phyloP scores from a whole-genome alignment of 2,888 invertebrate genomes.

The Anthophora plumipes region DNA sequence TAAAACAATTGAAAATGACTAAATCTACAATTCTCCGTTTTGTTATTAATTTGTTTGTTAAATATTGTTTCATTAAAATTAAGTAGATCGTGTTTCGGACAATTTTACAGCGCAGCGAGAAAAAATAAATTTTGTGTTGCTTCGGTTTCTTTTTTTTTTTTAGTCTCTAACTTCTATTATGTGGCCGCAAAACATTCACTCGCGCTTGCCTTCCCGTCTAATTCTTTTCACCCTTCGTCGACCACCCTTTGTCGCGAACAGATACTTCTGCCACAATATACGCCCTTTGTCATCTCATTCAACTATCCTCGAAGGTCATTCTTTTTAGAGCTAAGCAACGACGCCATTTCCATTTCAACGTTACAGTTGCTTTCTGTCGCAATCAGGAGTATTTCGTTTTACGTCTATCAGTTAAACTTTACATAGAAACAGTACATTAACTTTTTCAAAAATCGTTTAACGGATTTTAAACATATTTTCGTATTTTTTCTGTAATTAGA shows the following conservation, averaged over 20 bases:
- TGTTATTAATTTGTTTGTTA: too few species aligned
- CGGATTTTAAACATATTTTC: too few species aligned
- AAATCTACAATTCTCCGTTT: too few species aligned
- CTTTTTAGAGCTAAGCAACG: neutral
- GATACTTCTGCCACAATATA: constrained; percentile 20
- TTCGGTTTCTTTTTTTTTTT: neutral
- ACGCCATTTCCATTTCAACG: neutral
- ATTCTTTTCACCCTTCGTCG: constrained; percentile 23
- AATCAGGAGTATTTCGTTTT: neutral
- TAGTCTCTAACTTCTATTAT: constrained; percentile 1
- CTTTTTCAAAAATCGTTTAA: too few species aligned
- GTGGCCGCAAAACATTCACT: neutral
- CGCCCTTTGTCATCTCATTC: constrained; percentile 6
- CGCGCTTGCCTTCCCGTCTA: neutral
- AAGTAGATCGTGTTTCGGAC: too few species aligned
- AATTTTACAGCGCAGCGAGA: too few species aligned
- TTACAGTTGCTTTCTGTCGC: neutral
- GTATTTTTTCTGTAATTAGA: too few species aligned
- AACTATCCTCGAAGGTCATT: constrained; percentile 14
- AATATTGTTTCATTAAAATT: too few species aligned
- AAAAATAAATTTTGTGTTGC: too few species aligned
- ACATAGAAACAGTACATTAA: too few species aligned
- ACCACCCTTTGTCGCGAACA: constrained; percentile 26
- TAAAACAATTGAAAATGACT: too few species aligned
- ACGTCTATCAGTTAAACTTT: too few species aligned